Percentiles rank a stretch among this genome's conserved stretches.
Evolutionary conservation across 2,113 vertebrate species (phyloP).

Genomic region (Pseudopipra pipra): DNA sequence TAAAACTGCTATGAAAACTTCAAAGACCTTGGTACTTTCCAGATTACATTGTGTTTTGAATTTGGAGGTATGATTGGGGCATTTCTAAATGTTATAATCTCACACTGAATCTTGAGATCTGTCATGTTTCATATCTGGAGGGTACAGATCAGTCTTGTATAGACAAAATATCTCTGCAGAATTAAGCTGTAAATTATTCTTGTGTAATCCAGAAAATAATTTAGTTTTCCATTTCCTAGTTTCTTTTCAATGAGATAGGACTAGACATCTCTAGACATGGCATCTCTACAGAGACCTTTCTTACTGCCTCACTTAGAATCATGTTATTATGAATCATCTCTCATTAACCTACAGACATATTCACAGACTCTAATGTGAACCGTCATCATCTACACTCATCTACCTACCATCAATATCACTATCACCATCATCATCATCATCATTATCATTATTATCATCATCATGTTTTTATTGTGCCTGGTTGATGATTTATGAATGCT

Average conservation of each 20-base stretch:
- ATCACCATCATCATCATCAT: neutral
- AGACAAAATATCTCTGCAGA: neutral
- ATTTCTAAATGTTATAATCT: neutral
- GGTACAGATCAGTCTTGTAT: neutral
- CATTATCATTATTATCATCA: neutral
- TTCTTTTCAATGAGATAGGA: neutral
- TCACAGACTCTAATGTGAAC: neutral
- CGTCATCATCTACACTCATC: neutral
- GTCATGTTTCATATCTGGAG: neutral
- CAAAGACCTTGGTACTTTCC: neutral
- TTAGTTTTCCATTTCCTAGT: neutral
- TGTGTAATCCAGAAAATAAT: neutral
- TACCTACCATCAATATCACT: neutral
- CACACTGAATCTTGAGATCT: neutral
- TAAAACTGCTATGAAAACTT: neutral
- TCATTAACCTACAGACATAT: neutral
- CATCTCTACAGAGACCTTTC: neutral
- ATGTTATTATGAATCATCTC: neutral
- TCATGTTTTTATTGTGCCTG: neutral
- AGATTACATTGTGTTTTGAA: neutral
- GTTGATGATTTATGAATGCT: neutral
- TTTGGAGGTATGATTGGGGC: neutral
- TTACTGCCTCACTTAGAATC: neutral
- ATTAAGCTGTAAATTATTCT: neutral
- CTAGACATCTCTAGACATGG: neutral